These are phyloP conservation scores for Caenorhabditis plicata DNA, from an alignment of 2,888 invertebrate genomes.

Conservation along the genomic window DNA sequence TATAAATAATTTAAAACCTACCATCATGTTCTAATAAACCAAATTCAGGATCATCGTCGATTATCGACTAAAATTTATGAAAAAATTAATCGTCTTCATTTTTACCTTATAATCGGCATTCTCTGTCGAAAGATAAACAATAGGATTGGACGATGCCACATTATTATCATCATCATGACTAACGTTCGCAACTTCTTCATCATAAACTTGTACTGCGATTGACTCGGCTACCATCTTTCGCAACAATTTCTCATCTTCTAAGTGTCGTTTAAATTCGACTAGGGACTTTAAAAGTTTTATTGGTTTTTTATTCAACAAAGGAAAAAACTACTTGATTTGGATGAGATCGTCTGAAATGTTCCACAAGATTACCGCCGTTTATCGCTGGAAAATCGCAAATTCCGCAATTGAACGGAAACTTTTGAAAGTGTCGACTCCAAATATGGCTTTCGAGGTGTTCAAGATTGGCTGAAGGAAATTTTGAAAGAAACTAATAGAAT, in stretches of 20 bases:
- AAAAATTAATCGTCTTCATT: neutral
- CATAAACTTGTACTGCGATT: constrained; percentile 38
- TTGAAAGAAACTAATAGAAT: neutral
- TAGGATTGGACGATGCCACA: neutral
- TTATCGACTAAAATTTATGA: constrained; percentile 5
- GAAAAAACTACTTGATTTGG: constrained; percentile 3
- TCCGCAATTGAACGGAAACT: constrained; percentile 42
- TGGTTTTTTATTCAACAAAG: neutral
- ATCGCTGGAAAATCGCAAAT: constrained; percentile 42
- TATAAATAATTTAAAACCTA: neutral
- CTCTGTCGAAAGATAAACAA: neutral
- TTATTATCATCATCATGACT: neutral
- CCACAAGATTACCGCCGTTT: constrained; percentile 16
- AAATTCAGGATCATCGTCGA: constrained; percentile 14
- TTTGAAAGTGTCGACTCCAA: constrained; percentile 46
- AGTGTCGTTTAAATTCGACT: constrained; percentile 43
- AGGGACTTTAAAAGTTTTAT: neutral
- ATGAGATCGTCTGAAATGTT: constrained; percentile 32
- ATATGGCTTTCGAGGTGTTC: constrained; percentile 45
- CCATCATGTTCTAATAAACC: constrained; percentile 25
- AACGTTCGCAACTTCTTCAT: constrained; percentile 6
- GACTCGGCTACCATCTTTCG: constrained; percentile 46
- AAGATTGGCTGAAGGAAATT: constrained; percentile 26
- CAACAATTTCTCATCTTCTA: constrained; percentile 40
- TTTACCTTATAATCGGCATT: neutral